phyloP scores from a whole-genome alignment of 2,888 invertebrate species.

The Panzeria rudis region DNA sequence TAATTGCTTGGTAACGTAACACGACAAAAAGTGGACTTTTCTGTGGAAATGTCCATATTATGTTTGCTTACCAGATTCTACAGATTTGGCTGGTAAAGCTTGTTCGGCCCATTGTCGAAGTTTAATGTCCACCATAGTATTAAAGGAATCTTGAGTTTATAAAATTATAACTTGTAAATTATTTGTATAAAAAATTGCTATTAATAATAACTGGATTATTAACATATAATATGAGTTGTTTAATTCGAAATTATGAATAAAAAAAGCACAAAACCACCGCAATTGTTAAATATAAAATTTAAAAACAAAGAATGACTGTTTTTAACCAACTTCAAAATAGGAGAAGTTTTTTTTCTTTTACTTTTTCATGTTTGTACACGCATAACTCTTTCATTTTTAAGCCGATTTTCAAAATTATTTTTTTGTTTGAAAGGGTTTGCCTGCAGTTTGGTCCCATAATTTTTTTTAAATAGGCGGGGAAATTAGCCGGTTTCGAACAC shows the following conservation, averaged over 20 bases:
- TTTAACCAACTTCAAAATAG: too few species aligned
- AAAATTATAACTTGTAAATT: constrained; percentile 16
- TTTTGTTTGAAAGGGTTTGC: too few species aligned
- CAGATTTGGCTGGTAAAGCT: constrained; percentile 92
- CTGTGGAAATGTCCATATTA: too few species aligned
- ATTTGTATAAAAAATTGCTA: background rate
- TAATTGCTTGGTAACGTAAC: too few species aligned
- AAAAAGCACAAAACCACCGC: background rate
- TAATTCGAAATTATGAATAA: constrained; percentile 18
- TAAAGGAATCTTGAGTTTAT: constrained; percentile 88
- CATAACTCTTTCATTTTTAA: too few species aligned
- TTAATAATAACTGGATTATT: background rate
- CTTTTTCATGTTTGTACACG: too few species aligned
- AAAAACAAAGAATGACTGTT: background rate
- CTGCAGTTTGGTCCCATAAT: too few species aligned
- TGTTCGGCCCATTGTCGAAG: constrained; percentile 98
- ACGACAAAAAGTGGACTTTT: too few species aligned
- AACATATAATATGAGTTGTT: constrained; percentile 2
- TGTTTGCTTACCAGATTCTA: constrained; percentile 87
- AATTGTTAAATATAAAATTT: background rate
- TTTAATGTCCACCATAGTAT: constrained; percentile 96
- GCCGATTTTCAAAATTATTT: too few species aligned
- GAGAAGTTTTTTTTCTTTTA: too few species aligned
- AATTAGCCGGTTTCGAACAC: too few species aligned
- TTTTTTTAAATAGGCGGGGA: too few species aligned